Percentiles rank a stretch among this genome's conserved stretches.
Evolutionary conservation across 2,113 vertebrate species (phyloP).

Genomic region (Rhea pennata): DNA sequence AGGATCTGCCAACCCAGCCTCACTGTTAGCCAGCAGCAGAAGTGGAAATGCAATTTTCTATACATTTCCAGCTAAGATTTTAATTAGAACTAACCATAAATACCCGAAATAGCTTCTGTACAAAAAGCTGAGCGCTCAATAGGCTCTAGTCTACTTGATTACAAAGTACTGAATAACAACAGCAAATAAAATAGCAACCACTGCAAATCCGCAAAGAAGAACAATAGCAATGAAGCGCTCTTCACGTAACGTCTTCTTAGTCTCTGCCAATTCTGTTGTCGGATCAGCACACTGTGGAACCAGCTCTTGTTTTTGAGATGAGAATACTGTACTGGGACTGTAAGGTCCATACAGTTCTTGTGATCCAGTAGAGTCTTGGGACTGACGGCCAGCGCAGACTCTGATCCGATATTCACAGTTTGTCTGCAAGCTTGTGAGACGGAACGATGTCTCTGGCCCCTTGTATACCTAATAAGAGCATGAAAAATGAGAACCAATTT

Average conservation of each 20-base stretch:
- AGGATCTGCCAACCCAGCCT: constrained; percentile 53
- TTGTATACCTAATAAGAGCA: constrained; percentile 78
- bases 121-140: constrained; percentile 22
- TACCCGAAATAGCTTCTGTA: constrained; percentile 51
- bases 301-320: constrained; percentile 63
- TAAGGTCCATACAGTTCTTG: constrained; percentile 79
- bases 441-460: constrained; percentile 77
- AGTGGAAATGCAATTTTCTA: constrained; percentile 27
- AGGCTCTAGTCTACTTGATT: constrained; percentile 72
- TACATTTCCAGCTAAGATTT: constrained; percentile 57
- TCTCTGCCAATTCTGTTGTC: constrained; percentile 3
- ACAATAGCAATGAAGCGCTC: constrained; percentile 74
- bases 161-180: constrained; percentile 81
- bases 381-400: constrained; percentile 78
- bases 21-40: constrained; percentile 61
- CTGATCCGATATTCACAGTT: constrained; percentile 76
- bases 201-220: constrained; percentile 76
- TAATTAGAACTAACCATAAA: constrained; percentile 66
- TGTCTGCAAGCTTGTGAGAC: constrained; percentile 67
- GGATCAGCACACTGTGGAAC: not conserved
- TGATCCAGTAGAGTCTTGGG: constrained; percentile 62
- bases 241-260: constrained; percentile 59
- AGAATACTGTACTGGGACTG: constrained; percentile 75
- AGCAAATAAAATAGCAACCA: constrained; percentile 78
- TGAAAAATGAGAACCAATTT: not conserved